Evolutionary conservation across 2,888 invertebrate species (phyloP).

Genomic region (Alentia gelatinosa): DNA sequence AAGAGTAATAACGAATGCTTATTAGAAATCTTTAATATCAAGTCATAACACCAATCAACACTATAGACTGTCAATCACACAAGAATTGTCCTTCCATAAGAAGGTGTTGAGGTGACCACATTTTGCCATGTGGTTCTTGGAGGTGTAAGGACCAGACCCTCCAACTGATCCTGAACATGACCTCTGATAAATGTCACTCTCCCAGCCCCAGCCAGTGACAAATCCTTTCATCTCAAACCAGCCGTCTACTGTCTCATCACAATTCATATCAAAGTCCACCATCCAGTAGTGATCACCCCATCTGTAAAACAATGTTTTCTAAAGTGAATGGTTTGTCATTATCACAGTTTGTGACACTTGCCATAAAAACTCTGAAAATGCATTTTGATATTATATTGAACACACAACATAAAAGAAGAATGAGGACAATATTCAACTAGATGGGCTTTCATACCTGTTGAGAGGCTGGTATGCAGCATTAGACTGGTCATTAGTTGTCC

Average conservation of each 20-base stretch:
- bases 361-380: too few species aligned
- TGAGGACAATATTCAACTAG: background rate
- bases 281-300: constrained; percentile 80
- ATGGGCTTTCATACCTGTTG: constrained; percentile 67
- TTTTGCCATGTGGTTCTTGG: constrained; percentile 64
- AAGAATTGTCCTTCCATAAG: constrained; percentile 14
- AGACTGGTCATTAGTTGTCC: constrained; percentile 74
- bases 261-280: constrained; percentile 80
- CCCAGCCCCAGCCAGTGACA: constrained; percentile 54
- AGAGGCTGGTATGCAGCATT: constrained; percentile 67
- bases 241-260: constrained; percentile 75
- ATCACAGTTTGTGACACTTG: too few species aligned
- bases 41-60: background rate
- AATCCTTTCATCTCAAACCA: constrained; percentile 80
- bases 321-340: too few species aligned
- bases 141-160: constrained; percentile 53
- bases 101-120: constrained; percentile 64
- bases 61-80: background rate
- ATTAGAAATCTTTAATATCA: background rate
- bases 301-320: constrained; percentile 20
- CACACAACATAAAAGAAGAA: too few species aligned
- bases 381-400: too few species aligned
- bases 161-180: constrained; percentile 24
- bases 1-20: background rate
- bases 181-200: background rate